Evolutionary conservation across 2,888 invertebrate species (phyloP).

Genomic region (Plusia festucae): DNA sequence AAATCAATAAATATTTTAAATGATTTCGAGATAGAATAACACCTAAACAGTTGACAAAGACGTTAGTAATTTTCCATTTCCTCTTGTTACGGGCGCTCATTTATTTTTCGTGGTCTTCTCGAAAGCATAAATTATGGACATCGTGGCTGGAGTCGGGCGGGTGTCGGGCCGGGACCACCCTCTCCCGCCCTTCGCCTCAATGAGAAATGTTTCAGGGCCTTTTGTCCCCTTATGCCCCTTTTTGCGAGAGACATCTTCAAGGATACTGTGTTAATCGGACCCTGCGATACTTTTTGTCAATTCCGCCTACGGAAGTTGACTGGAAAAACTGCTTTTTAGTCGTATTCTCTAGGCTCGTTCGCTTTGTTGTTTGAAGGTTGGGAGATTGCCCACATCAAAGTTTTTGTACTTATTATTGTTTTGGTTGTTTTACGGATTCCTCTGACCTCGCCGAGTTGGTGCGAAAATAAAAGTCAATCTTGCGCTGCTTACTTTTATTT

Average conservation of each 20-base stretch:
- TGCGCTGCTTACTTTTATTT: too few species aligned
- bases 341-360: constrained; percentile 57
- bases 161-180: constrained; percentile 67
- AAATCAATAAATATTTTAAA: constrained; percentile 20
- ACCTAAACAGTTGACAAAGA: constrained; percentile 57
- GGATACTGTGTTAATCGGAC: constrained; percentile 88
- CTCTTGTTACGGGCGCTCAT: constrained; percentile 78
- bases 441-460: neutral
- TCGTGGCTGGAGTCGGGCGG: constrained; percentile 77
- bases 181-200: constrained; percentile 70
- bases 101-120: constrained; percentile 86
- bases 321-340: constrained; percentile 70
- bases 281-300: constrained; percentile 80
- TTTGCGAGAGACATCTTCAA: constrained; percentile 87
- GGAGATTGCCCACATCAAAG: constrained; percentile 44
- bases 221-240: constrained; percentile 84
- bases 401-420: constrained; percentile 41
- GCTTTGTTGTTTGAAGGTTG: constrained; percentile 61
- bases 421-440: constrained; percentile 28
- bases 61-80: constrained; percentile 76
- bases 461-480: too few species aligned
- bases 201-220: constrained; percentile 86
- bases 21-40: constrained; percentile 23
- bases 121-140: constrained; percentile 88
- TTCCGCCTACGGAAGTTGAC: constrained; percentile 69